Evolutionary conservation across 64 coral and sea anemone genomes (phyloP), one percentile per base, ranked within the genome.

Genomic region (Montipora sp.): DNA sequence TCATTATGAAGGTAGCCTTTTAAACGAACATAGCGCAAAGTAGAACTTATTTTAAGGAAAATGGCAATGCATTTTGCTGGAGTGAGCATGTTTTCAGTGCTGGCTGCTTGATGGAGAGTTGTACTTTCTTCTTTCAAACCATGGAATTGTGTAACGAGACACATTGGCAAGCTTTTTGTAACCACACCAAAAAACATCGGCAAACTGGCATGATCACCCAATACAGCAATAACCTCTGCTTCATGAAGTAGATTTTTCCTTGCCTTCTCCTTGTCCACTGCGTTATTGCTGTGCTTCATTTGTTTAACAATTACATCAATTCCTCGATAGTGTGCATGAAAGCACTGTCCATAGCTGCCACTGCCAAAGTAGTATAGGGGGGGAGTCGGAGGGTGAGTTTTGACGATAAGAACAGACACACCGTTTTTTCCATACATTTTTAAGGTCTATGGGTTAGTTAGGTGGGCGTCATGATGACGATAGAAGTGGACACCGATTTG

Each of bases 341-440:
- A 88, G 23, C 85, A 88, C 50, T 75, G 47, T 72, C 85, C 85
- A 24, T 53, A 75, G 70, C 85, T 88, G 15, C 85, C 85, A 68
- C 85, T 88, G 7, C 69, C 85, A 88, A 88, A 88, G 85, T 68
- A n/a, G n/a, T n/a, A n/a, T n/a, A n/a, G n/a, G n/a, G n/a, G n/a
- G n/a, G n/a, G n/a, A n/a, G n/a, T n/a, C n/a, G n/a, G n/a, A n/a
- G n/a, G n/a, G n/a, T n/a, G 23, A 23, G 23, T 23, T 23, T 23
- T 23, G 23, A 23, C 23, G 23, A 23, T 23, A 0, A 23, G 23
- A 23, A 23, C 23, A 0, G 23, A 23, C 23, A 23, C 23, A 23
- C 23, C 23, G 23, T 23, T 23, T 23, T 23, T 23, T 23, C 23
- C 23, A 23, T 23, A 23, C 23, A 23, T 23, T 23, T 23, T 23